A percentile compares a stretch with the other conserved stretches of the same genome.
phyloP scores from a whole-genome alignment of 2,888 invertebrate species.

The Trisateles emortualis region DNA sequence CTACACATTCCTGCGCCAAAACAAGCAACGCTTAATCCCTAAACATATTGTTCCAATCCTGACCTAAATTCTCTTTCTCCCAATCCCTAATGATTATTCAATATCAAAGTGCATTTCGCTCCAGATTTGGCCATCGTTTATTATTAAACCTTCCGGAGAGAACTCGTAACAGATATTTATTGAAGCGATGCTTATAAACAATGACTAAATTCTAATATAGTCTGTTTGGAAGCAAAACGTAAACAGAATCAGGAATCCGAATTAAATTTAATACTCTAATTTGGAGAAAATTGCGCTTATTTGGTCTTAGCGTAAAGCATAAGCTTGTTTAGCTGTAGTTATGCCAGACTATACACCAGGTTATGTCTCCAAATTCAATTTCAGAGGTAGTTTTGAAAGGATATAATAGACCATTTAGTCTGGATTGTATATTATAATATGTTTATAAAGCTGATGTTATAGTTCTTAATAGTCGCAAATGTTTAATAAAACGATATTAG shows the following conservation, averaged over 20 bases:
- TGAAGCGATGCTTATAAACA: slow-evolving; percentile 43
- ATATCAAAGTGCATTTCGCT: slow-evolving; percentile 30
- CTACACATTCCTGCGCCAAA: not conserved
- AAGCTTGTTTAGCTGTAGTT: slow-evolving; percentile 11
- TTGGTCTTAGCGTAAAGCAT: slow-evolving; percentile 14
- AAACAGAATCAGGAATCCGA: slow-evolving; percentile 27
- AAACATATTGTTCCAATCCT: not conserved
- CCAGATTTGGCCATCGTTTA: slow-evolving; percentile 34
- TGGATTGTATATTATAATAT: not conserved
- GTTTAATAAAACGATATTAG: too few species aligned
- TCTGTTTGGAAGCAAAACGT: slow-evolving; percentile 14
- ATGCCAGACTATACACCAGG: not conserved
- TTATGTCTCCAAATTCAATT: slow-evolving; percentile 5
- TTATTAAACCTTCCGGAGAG: slow-evolving; percentile 37
- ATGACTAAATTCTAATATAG: slow-evolving; percentile 44
- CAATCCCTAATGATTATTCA: slow-evolving; percentile 36
- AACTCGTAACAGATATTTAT: slow-evolving; percentile 45
- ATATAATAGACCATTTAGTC: not conserved
- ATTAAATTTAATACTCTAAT: slow-evolving; percentile 49
- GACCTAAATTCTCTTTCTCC: slow-evolving; percentile 18
- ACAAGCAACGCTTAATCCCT: not conserved
- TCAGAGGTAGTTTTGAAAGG: slow-evolving; percentile 6
- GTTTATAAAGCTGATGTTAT: not conserved
- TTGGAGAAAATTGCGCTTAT: slow-evolving; percentile 41
- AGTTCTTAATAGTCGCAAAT: too few species aligned